Conservation (phyloP, 2,113 vertebrate genomes). For the Scopus umbretta region DNA sequence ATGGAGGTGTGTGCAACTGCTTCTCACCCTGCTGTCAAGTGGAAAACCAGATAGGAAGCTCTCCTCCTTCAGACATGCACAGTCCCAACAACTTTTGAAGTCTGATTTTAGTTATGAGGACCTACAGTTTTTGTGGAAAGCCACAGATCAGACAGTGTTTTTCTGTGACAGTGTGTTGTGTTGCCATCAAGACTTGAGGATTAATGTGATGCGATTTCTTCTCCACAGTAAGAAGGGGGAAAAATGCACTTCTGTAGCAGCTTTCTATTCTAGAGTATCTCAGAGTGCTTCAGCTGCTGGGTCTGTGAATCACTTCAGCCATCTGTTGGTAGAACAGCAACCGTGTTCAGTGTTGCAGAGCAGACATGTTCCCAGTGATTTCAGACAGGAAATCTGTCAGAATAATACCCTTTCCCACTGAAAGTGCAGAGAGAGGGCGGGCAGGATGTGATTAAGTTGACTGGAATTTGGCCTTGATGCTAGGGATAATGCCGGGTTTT, state of each 20-base stretch:
- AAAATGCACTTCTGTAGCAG: background rate
- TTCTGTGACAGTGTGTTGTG: background rate
- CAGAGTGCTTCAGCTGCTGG: background rate
- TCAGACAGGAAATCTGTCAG: background rate
- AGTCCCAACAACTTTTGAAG: background rate
- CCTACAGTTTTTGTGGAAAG: background rate
- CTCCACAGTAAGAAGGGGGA: background rate
- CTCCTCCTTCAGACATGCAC: background rate
- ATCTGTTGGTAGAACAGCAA: slow-evolving; percentile 13
- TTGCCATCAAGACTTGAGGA: background rate
- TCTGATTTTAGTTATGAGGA: background rate
- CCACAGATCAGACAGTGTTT: background rate
- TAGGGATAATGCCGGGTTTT: background rate
- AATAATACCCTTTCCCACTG: background rate
- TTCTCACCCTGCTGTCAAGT: background rate
- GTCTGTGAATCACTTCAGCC: background rate
- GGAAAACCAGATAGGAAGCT: background rate
- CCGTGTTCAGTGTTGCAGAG: background rate
- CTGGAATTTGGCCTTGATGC: slow-evolving; percentile 31
- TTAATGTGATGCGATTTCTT: background rate
- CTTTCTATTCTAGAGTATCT: background rate
- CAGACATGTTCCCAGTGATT: background rate
- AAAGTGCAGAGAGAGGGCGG: slow-evolving; percentile 3
- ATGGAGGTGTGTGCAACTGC: background rate
- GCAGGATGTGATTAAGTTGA: slow-evolving; percentile 46